These are phyloP conservation scores for Melanostoma scalare DNA, from an alignment of 2,888 invertebrate species.

Conservation along the genomic window DNA sequence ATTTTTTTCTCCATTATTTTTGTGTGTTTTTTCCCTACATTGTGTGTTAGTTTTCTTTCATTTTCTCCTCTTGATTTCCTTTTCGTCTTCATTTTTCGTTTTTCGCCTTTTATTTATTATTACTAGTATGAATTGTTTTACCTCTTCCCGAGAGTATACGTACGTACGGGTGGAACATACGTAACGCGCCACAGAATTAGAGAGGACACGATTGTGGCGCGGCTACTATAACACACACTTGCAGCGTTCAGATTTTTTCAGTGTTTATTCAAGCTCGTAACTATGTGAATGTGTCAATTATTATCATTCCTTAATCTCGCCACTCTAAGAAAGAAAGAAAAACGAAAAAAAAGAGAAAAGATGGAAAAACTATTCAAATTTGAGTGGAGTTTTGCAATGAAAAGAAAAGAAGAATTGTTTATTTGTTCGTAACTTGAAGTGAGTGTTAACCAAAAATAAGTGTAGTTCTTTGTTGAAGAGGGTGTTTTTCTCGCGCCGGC, in stretches of 20 bases:
- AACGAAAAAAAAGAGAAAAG: conserved; percentile 4
- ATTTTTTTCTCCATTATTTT: conserved; percentile 29
- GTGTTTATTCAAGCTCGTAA: conserved; percentile 73
- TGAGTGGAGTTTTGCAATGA: conserved; percentile 21
- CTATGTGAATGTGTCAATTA: conserved; percentile 73
- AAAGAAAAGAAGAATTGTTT: conserved; percentile 22
- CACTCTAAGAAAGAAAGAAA: conserved; percentile 13
- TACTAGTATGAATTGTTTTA: conserved; percentile 70
- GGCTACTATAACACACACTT: conserved; percentile 69
- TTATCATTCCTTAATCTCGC: conserved; percentile 59
- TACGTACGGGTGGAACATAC: conserved; percentile 58
- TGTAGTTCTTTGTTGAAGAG: conserved; percentile 29
- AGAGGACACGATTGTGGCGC: conserved; percentile 66
- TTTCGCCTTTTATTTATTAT: conserved; percentile 73
- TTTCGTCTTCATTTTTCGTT: conserved; percentile 67
- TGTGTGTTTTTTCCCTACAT: conserved; percentile 48
- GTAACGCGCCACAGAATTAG: conserved; percentile 71
- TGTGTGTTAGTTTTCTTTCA: conserved; percentile 71
- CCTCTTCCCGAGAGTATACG: conserved; percentile 67
- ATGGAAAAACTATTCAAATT: not conserved
- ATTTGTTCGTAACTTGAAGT: conserved; percentile 27
- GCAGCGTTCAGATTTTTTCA: conserved; percentile 67
- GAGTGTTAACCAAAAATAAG: conserved; percentile 32
- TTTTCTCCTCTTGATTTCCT: conserved; percentile 71
- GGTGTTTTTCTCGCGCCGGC: conserved; percentile 40